A percentile compares a stretch with the other conserved stretches of the same genome.
phyloP scores from a whole-genome alignment of 1,140 invertebrate genomes.

The Drosophila kurseongensis region DNA sequence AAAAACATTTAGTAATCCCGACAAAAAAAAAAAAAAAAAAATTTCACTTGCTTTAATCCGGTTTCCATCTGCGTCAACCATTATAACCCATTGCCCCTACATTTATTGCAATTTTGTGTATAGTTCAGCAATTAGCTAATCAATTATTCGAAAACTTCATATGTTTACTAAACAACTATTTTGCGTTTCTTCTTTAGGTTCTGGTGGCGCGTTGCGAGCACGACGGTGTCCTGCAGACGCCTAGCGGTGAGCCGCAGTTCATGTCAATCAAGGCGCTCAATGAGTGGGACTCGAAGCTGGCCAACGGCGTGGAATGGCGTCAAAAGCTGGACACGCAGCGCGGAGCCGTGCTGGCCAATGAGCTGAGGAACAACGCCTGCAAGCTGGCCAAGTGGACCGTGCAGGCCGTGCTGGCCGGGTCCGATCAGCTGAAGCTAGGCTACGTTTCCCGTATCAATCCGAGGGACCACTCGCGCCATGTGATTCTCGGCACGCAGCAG shows the following conservation, averaged over 20 bases:
- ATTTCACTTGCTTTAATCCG: no score
- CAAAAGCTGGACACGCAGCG: constrained; percentile 98
- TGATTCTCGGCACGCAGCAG: constrained; percentile 99
- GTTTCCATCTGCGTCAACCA: no score
- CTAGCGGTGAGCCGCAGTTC: constrained; percentile 96
- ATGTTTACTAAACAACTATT: neutral
- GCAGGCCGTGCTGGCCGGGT: constrained; percentile 97
- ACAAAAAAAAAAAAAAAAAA: no score
- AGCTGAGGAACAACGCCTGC: constrained; percentile 99
- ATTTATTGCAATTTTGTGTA: no score
- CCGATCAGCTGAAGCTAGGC: constrained; percentile 99
- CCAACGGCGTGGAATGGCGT: constrained; percentile 99
- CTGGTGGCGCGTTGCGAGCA: constrained; percentile 98
- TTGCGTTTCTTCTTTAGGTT: constrained; percentile 67
- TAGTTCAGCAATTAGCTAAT: no score
- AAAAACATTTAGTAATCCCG: no score
- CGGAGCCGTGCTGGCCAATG: constrained; percentile 98
- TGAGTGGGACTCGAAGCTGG: constrained; percentile 98
- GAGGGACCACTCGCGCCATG: constrained; percentile 97
- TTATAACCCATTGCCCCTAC: no score
- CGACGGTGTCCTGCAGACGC: constrained; percentile 96
- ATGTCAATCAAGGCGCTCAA: constrained; percentile 99
- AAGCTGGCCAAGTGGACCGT: constrained; percentile 99
- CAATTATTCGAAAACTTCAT: no score
- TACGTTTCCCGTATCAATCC: constrained; percentile 98